These are phyloP conservation scores for Patiria miniata DNA, from an alignment of 35 echinoderm and acorn worm genomes.

Conservation along the genomic window DNA sequence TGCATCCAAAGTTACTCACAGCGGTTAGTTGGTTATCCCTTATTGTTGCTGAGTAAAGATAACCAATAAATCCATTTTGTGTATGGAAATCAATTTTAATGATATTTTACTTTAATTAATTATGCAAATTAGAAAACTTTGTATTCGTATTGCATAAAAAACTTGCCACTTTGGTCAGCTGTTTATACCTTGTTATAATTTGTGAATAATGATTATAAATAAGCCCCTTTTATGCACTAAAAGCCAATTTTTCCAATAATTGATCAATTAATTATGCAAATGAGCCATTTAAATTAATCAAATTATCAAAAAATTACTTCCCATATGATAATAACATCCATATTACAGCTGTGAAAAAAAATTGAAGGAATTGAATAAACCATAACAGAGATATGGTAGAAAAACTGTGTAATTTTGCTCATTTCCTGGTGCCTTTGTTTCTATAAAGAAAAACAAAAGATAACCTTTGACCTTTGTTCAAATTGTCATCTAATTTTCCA, in stretches of 20 bases:
- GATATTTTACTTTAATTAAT: no score
- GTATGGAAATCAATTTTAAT: no score
- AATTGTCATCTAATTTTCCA: neutral
- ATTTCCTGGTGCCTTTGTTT: neutral
- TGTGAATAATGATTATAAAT: neutral
- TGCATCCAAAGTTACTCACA: no score
- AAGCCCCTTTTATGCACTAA: neutral
- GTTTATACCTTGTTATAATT: neutral
- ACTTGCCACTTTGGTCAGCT: no score
- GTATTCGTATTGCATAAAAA: no score
- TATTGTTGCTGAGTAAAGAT: no score
- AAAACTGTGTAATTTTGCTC: neutral
- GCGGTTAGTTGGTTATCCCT: no score
- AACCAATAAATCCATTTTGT: no score
- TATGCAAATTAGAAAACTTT: no score
- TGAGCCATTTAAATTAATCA: neutral
- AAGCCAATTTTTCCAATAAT: neutral
- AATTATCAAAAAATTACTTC: neutral
- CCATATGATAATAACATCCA: neutral
- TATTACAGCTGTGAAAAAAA: neutral
- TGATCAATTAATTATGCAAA: no score
- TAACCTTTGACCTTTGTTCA: neutral
- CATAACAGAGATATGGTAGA: neutral
- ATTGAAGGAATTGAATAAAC: neutral
- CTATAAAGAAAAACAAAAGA: constrained; percentile 9